These are phyloP conservation scores for Gymnocheta viridis DNA, from an alignment of 2,888 invertebrate species.

Conservation along the genomic window DNA sequence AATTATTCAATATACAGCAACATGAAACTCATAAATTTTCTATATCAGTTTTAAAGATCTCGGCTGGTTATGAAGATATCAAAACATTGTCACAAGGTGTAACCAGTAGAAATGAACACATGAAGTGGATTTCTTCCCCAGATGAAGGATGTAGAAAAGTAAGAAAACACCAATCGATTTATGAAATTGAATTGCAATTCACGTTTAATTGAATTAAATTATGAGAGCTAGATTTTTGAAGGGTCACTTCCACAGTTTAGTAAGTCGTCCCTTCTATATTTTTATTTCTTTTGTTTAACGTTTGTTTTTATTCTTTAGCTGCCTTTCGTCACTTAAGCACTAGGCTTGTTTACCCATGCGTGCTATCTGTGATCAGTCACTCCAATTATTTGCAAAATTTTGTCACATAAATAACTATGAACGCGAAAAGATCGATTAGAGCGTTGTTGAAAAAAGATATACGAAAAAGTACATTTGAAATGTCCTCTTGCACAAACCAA, in stretches of 20 bases:
- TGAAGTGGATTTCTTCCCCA: neutral
- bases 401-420: constrained; percentile 82
- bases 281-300: neutral
- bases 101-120: neutral
- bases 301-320: constrained; percentile 15
- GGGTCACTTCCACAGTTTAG: constrained; percentile 42
- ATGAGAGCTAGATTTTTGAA: constrained; percentile 70
- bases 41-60: constrained; percentile 52
- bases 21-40: constrained; percentile 42
- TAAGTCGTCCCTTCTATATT: neutral
- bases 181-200: constrained; percentile 73
- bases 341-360: constrained; percentile 68
- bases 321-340: constrained; percentile 42
- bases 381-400: constrained; percentile 82
- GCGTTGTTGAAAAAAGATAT: constrained; percentile 6
- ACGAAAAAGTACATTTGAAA: constrained; percentile 32
- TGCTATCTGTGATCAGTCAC: constrained; percentile 81
- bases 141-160: constrained; percentile 17
- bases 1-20: constrained; percentile 1
- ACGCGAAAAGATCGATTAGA: constrained; percentile 68
- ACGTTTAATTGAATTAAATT: constrained; percentile 81
- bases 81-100: constrained; percentile 60
- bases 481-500: constrained; percentile 25
- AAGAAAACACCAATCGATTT: constrained; percentile 57
- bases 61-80: constrained; percentile 62